A percentile compares a stretch with the other conserved stretches of the same genome.
phyloP scores from a whole-genome alignment of 1,140 invertebrate genomes.

The Acarapis woodi region DNA sequence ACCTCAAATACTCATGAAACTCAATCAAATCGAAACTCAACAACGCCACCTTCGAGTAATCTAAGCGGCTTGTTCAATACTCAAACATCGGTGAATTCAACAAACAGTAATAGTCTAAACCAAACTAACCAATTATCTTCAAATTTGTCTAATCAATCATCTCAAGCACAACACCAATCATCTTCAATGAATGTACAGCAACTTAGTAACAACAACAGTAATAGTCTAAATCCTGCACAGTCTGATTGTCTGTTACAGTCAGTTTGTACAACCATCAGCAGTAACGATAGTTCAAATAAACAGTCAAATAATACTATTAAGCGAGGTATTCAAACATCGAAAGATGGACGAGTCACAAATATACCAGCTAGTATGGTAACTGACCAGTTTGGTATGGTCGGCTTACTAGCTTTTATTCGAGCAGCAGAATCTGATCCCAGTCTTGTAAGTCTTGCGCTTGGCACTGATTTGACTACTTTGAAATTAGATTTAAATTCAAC shows the following conservation, averaged over 20 bases:
- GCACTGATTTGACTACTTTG: constrained; percentile 82
- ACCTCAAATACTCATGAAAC: not conserved
- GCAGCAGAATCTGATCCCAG: constrained; percentile 87
- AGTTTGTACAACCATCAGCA: not conserved
- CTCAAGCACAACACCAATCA: too few species aligned
- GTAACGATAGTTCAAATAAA: constrained; percentile 13
- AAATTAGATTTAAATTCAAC: constrained; percentile 91
- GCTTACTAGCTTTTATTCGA: constrained; percentile 81
- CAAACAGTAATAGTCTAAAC: too few species aligned
- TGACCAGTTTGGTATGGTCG: constrained; percentile 97
- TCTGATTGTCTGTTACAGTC: not conserved
- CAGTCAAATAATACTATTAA: constrained; percentile 20
- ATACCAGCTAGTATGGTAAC: constrained; percentile 93
- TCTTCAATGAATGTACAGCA: too few species aligned
- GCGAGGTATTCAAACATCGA: constrained; percentile 67
- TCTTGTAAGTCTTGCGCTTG: constrained; percentile 71
- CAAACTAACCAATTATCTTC: too few species aligned
- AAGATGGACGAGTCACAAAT: constrained; percentile 68
- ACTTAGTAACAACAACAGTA: too few species aligned
- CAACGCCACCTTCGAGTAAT: too few species aligned
- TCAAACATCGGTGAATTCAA: too few species aligned
- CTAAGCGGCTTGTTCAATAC: too few species aligned
- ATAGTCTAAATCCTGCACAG: not conserved
- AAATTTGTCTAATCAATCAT: too few species aligned
- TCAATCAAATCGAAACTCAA: not conserved